A percentile compares a stretch with the other conserved stretches of the same genome.
phyloP scores from a whole-genome alignment of 2,113 vertebrate genomes.

The Pontoporia blainvillei region DNA sequence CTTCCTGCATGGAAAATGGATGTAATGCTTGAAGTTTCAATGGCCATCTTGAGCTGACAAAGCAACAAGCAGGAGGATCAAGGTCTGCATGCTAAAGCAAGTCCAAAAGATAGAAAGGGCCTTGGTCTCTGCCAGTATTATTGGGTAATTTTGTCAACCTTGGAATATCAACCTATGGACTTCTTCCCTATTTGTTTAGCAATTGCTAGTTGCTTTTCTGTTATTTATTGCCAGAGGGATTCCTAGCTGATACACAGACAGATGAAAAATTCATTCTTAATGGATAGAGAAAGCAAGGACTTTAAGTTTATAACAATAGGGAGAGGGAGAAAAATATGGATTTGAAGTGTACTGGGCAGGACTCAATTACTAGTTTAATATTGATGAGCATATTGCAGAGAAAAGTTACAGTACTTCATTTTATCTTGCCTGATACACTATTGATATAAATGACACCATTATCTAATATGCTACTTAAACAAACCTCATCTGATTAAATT shows the following conservation, averaged over 20 bases:
- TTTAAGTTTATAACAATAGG: not conserved
- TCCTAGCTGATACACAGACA: slow-evolving; percentile 1
- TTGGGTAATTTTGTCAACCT: slow-evolving; percentile 1
- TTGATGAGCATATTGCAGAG: not conserved
- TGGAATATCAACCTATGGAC: slow-evolving; percentile 33
- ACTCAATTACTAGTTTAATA: not conserved
- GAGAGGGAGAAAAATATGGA: not conserved
- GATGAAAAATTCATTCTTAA: slow-evolving; percentile 8
- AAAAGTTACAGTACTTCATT: not conserved
- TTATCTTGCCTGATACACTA: not conserved
- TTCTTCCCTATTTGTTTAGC: slow-evolving; percentile 36
- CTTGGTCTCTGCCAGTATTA: not conserved
- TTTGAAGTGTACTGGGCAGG: not conserved
- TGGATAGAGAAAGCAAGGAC: not conserved
- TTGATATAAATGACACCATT: not conserved
- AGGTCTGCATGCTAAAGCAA: not conserved
- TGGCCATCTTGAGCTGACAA: not conserved
- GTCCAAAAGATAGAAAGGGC: not conserved
- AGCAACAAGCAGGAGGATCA: not conserved
- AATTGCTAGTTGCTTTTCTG: slow-evolving; percentile 41
- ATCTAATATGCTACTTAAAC: not conserved
- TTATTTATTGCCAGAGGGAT: slow-evolving; percentile 57
- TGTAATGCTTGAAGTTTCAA: not conserved
- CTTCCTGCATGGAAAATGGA: not conserved
- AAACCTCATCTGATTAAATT: not conserved